Evolutionary conservation across 2,888 invertebrate species (phyloP), one percentile per base, ranked within the genome.

Genomic region (Falcaria lacertinaria): DNA sequence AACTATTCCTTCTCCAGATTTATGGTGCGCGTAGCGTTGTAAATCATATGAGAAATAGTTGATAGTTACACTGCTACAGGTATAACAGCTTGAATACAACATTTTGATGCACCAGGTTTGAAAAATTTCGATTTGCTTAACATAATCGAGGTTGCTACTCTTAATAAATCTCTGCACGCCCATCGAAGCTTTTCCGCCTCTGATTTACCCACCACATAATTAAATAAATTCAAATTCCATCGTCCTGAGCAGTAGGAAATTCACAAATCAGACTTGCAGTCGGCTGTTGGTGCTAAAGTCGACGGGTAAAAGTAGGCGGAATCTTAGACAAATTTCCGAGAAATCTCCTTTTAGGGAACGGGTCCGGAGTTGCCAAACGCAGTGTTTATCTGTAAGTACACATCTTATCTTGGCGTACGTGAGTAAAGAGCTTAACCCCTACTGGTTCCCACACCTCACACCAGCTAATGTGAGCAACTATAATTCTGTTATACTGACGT

Each of bases 401-500:
- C 35, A n/a, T n/a, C n/a, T n/a, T n/a, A n/a, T n/a, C n/a, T n/a
- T n/a, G n/a, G n/a, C n/a, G n/a, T n/a, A n/a, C n/a, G n/a, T n/a
- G n/a, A 4, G 13, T 14, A n/a, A 11, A n/a, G 8, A 5, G 32
- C 39, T 16, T 15, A 39, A 28, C 15, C n/a, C 47, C 42, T 38
- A 36, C 45, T 46, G 48, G 52, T 45, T 44, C 47, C 38, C 42
- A 42, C 50, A 15, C 50, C 46, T 38, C 51, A 57, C 15, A 45
- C 8, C 47, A 28, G 42, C 47, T 42, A 34, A 45, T 43, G 44
- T 42, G n/a, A n/a, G n/a, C n/a, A n/a, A 15, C 50, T 38, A 57
- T 60, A 60, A 59, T 47, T 64, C 43, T 42, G 43, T 51, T 48
- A 60, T 58, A 52, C 54, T 57, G 58, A 58, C 60, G 57, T 59